Base-by-base conservation (phyloP, 1,140 invertebrate species). In the Tribolium castaneum region DNA sequence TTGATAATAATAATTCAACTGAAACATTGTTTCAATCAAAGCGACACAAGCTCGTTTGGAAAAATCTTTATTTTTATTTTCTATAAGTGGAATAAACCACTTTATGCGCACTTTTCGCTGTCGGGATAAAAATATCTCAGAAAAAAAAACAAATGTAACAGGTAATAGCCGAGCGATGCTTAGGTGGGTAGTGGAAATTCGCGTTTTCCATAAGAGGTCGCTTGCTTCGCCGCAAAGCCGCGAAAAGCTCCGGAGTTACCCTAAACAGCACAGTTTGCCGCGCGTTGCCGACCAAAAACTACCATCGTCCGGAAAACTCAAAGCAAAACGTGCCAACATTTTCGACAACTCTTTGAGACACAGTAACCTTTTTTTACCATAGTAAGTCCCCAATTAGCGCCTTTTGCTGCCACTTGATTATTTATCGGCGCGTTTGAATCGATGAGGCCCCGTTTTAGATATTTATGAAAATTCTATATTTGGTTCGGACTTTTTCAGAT, bases 241-340 rank as follows among this genome's bases (percentile, higher is more conserved):
- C 71, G 71, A 73, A 73, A 73, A 73, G 71, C 71, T 73, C 49
- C 50, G 22, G 49, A 73, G 71, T 54, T 73, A 73, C 71, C 52
- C 70, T 51, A 72, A 51, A 34, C 70, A 25, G 39, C 34, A 73
- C 71, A 73, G 71, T 73, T 73, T 52, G 49, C 39, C 71, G 71
- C 71, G 71, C 52, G 71, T 73, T 54, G 49, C 22, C 71, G 71
- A 54, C 34, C 12, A 73, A 54, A 72, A 73, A 51, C 25, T 35
- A 73, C 71, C 71, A 73, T 52, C 49, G 45, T 35, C 13, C 59
- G 59, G 30, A 30, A 14, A 52, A 12, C 59, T 9, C 1, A 13
- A 14, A 66, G n/a, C 59, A 12, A 13, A 34, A 66, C 59, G 59
- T 30, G 59, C n/a, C 16, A 25, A 59, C 54, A 19, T 25, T 59